Percentiles rank a stretch among this genome's conserved stretches.
phyloP scores from a whole-genome alignment of 1,140 invertebrate genomes.

The Hyposmocoma kahamanoa region DNA sequence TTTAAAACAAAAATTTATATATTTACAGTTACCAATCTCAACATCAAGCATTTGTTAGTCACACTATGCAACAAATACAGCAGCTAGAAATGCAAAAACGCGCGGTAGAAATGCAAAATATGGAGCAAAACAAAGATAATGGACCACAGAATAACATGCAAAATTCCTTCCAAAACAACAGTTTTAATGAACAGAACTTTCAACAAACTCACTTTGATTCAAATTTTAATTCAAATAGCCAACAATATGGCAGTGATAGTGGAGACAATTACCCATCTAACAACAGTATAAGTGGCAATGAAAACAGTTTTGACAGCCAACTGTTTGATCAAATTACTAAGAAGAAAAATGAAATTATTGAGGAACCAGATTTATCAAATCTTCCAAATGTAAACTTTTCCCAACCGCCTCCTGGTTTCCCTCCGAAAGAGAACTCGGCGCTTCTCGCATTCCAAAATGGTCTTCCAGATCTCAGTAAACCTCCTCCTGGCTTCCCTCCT shows the following conservation, averaged over 20 bases:
- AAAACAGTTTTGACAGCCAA: slow-evolving; percentile 65
- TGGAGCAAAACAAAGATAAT: slow-evolving; percentile 50
- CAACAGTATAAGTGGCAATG: slow-evolving; percentile 63
- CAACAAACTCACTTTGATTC: slow-evolving; percentile 44
- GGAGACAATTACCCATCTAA: slow-evolving; percentile 60
- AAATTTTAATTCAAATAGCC: slow-evolving; percentile 42
- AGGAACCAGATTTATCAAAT: slow-evolving; percentile 50
- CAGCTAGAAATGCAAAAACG: slow-evolving; percentile 87
- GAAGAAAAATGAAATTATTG: slow-evolving; percentile 35
- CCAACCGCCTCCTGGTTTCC: slow-evolving; percentile 76
- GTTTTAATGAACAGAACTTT: slow-evolving; percentile 53
- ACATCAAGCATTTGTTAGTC: slow-evolving; percentile 94
- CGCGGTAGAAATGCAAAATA: slow-evolving; percentile 76
- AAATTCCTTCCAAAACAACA: slow-evolving; percentile 47
- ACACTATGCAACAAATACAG: slow-evolving; percentile 92
- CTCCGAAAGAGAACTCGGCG: slow-evolving; percentile 39
- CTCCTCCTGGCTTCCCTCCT: slow-evolving; percentile 85
- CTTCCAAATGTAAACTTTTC: slow-evolving; percentile 71
- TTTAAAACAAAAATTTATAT: slow-evolving; percentile 1
- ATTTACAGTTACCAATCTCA: slow-evolving; percentile 88
- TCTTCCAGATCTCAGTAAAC: slow-evolving; percentile 88
- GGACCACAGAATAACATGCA: slow-evolving; percentile 36
- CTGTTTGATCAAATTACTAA: slow-evolving; percentile 58
- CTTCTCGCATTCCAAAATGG: slow-evolving; percentile 68
- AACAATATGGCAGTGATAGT: slow-evolving; percentile 57